Evolutionary conservation across 2,888 invertebrate species (phyloP).

Genomic region (Drosophila tripunctata): DNA sequence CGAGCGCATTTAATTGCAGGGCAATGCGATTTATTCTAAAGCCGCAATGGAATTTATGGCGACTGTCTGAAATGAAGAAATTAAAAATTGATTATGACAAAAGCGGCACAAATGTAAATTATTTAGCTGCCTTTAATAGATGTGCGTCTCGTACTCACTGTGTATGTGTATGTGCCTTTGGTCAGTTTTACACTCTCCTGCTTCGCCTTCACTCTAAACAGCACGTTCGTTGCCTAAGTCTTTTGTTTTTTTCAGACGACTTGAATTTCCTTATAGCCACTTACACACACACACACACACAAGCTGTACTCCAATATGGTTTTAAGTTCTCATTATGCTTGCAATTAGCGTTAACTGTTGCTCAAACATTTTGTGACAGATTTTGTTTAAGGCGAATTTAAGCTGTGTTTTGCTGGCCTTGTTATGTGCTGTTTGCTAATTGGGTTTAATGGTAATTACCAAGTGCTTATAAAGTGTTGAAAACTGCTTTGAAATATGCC

Average conservation of each 20-base stretch:
- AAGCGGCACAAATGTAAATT: conserved; percentile 74
- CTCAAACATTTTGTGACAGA: conserved; percentile 6
- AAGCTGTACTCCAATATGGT: conserved; percentile 31
- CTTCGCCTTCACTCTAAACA: not conserved
- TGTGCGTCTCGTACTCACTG: conserved; percentile 15
- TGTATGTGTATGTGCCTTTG: not conserved
- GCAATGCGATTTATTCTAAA: conserved; percentile 81
- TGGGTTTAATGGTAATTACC: not conserved
- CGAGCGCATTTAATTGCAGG: conserved; percentile 67
- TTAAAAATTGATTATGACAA: conserved; percentile 82
- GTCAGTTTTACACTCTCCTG: not conserved
- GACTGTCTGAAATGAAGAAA: conserved; percentile 75
- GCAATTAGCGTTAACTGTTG: conserved; percentile 43
- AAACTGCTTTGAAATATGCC: not conserved
- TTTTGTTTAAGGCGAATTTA: conserved; percentile 8
- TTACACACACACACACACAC: too few relatives aligned
- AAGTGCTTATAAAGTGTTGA: not conserved
- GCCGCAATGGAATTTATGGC: conserved; percentile 79
- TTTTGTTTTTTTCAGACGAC: conserved; percentile 46
- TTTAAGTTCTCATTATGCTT: conserved; percentile 37
- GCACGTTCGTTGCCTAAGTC: conserved; percentile 57
- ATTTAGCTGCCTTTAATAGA: conserved; percentile 61
- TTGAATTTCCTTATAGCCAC: conserved; percentile 48
- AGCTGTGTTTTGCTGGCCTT: conserved; percentile 19
- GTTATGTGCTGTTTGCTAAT: not conserved